Base-by-base conservation (phyloP, 2,113 vertebrate species). In the Macquaria ambigua region DNA sequence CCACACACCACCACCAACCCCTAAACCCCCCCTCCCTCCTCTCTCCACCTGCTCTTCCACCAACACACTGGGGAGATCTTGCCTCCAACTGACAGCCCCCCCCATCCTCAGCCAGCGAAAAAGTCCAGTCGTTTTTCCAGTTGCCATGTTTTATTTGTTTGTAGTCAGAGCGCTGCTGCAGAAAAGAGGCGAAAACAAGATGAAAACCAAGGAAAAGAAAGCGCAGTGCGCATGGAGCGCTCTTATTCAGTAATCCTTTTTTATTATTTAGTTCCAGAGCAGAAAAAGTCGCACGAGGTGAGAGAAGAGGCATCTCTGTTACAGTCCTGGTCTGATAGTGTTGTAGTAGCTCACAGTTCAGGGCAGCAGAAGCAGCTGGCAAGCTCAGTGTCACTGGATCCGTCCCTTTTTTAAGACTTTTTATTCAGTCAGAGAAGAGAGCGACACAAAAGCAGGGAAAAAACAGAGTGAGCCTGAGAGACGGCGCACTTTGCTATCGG, bases 1-100 rank as follows among this genome's bases (percentile, higher is more conserved):
- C n/a, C n/a, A n/a, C n/a, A 95, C 94, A 93, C 94, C 95, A 95
- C 92, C 90, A 88, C 28, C 28, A 31, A 31, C 28, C 28, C 28
- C 2, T 52, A n/a, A 3, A 12, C 77, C 79, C 86, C 77, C n/a
- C 75, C 75, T 82, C 74, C 48, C 15, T 50, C 48, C 48, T 18
- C 48, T 50, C 48, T 50, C 48, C 48, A 50, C 48, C 48, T 50
- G 48, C 48, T 50, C 48, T 50, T 50, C 28, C 28, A 67, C 34
- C 37, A 56, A 88, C 74, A 83, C 81, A 85, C 48, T n/a, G n/a
- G n/a, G n/a, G n/a, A n/a, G n/a, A n/a, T 88, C 89, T 90, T 90
- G 78, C 93, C 90, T 87, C 87, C 84, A 80, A 90, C 84, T 55
- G 67, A 77, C 77, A 55, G 55, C 72, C 77, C 79, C 79, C 71